A percentile compares a stretch with the other conserved stretches of the same genome.
phyloP scores from a whole-genome alignment of 2,113 vertebrate species.

The Neolamprologus sp. region DNA sequence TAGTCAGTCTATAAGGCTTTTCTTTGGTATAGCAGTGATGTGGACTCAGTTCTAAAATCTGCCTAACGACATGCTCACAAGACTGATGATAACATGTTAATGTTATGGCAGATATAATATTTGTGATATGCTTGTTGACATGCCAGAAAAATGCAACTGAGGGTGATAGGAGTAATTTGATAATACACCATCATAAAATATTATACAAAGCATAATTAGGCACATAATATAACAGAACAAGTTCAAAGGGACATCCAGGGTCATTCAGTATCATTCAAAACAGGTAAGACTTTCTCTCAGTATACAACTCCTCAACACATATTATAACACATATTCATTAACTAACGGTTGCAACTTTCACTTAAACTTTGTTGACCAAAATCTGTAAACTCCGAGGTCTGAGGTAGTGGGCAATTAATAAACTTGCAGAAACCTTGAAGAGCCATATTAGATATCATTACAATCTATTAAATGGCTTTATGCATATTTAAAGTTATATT shows the following conservation, averaged over 20 bases:
- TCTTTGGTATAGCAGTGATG: neutral
- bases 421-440: neutral
- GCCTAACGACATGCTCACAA: neutral
- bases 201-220: neutral
- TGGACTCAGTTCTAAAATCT: neutral
- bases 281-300: neutral
- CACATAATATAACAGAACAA: neutral
- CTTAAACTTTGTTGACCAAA: neutral
- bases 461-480: neutral
- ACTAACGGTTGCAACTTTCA: neutral
- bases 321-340: neutral
- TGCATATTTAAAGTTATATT: neutral
- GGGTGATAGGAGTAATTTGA: neutral
- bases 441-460: neutral
- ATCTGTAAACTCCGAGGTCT: neutral
- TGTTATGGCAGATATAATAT: neutral
- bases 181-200: neutral
- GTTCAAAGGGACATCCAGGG: neutral
- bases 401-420: neutral
- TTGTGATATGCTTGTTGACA: neutral
- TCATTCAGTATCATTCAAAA: neutral
- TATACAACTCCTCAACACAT: neutral
- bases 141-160: neutral
- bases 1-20: neutral
- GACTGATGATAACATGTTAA: neutral